Conservation (phyloP, 2,113 vertebrate species). For the Solea solea region DNA sequence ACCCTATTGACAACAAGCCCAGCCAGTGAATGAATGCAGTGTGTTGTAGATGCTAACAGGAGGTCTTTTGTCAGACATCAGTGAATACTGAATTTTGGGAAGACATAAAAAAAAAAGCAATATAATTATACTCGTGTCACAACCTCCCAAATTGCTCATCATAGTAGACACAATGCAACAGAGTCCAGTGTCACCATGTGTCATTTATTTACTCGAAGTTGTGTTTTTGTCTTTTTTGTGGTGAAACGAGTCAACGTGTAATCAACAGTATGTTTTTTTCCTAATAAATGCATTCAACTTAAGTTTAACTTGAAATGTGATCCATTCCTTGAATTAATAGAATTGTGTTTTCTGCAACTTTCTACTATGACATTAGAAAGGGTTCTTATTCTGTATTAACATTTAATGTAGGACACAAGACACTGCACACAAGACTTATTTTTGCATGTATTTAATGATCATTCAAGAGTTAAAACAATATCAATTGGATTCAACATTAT, state of each 20-base stretch:
- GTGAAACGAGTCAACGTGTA: not conserved
- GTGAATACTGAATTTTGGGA: not conserved
- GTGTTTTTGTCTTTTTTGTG: not conserved
- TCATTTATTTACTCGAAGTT: not conserved
- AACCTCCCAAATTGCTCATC: not conserved
- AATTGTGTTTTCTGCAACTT: not conserved
- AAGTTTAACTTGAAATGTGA: not conserved
- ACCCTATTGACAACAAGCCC: conserved; percentile 59
- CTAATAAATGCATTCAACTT: conserved; percentile 16
- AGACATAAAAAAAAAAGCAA: not conserved
- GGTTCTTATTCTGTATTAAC: not conserved
- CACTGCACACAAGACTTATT: conserved; percentile 13
- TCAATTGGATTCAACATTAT: not conserved
- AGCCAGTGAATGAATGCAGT: conserved; percentile 45
- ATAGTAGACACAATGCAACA: not conserved
- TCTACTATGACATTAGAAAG: not conserved
- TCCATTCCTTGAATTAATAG: not conserved
- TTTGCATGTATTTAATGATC: conserved; percentile 41
- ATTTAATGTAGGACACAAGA: conserved; percentile 23
- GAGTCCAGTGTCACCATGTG: not conserved
- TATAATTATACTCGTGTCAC: not conserved
- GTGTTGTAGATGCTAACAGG: not conserved
- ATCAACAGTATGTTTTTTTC: not conserved
- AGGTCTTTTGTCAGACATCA: not conserved
- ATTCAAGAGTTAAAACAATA: not conserved